Evolutionary conservation across 2,888 invertebrate genomes (phyloP).

Genomic region (Parthenolecanium corni): DNA sequence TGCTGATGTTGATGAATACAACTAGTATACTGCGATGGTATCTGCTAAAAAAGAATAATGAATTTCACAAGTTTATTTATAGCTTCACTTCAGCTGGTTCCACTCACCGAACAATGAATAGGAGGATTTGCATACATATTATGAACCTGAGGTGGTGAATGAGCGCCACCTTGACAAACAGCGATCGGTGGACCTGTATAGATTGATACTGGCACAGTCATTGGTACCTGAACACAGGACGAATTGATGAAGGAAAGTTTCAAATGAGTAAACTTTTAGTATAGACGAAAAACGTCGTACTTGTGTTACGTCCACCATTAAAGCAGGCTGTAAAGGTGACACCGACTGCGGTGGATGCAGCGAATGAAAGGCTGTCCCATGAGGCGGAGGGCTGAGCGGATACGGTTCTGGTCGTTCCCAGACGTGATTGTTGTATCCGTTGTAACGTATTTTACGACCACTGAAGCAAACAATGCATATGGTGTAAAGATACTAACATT

Average conservation of each 20-base stretch:
- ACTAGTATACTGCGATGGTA: conserved; percentile 33
- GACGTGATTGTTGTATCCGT: conserved; percentile 15
- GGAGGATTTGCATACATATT: conserved; percentile 38
- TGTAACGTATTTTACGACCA: conserved; percentile 18
- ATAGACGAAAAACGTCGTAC: too few relatives aligned
- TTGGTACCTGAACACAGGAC: conserved; percentile 41
- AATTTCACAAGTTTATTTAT: background rate
- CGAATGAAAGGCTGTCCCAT: conserved; percentile 24
- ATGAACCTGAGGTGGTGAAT: conserved; percentile 36
- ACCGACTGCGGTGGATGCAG: conserved; percentile 20
- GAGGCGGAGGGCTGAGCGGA: conserved; percentile 19
- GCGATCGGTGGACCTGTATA: conserved; percentile 38
- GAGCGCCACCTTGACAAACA: conserved; percentile 31
- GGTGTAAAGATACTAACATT: background rate
- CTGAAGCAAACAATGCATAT: background rate
- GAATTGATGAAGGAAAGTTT: too few relatives aligned
- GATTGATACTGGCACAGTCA: conserved; percentile 43
- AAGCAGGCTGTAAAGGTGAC: conserved; percentile 22
- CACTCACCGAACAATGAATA: conserved; percentile 26
- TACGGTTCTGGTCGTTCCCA: conserved; percentile 23
- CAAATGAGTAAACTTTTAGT: too few relatives aligned
- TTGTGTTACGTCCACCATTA: conserved; percentile 24
- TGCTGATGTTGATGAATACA: conserved; percentile 33
- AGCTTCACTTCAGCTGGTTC: background rate
- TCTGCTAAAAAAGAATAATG: background rate